Evolutionary conservation across 2,797 vertebrate genomes (phyloP), one percentile per base, ranked within the genome.

Genomic region (Orestias chungarensis): DNA sequence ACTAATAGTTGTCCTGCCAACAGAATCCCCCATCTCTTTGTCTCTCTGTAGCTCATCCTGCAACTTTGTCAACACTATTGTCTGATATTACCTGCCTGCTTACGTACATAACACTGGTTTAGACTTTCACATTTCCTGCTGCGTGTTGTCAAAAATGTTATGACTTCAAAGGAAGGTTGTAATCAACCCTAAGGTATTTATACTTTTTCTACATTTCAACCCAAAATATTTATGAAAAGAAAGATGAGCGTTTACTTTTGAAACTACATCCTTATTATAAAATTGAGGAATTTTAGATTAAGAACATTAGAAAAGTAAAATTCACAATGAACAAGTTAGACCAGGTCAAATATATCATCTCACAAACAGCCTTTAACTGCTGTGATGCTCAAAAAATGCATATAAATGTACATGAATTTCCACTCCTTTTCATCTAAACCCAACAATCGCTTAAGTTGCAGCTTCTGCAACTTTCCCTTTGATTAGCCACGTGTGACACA

Each of bases 401-500:
- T 23, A 33, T n/a, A 27, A 59, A 59, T 69, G 35, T 35, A 25
- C 9, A 25, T 59, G 42, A 35, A 78, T 68, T 47, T 55, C 31
- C 35, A 23, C 73, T 64, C 14, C 46, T 81, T 72, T 42, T 54
- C 57, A 61, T 10, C 47, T 66, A 50, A 8, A 35, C 62, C 71
- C 74, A 85, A 81, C 54, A 70, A 66, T 61, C 43, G 29, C 68
- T 78, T 71, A 74, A 78, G 66, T 71, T 9, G 6, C 54, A 72
- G 29, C 68, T 74, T 83, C 64, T 35, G 62, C n/a, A 52, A 66
- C 43, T 1, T 42, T 71, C 55, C 52, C 70, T 86, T 86, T 86
- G 71, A 86, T 85, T 87, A 33, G 64, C 55, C 29, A 71, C 67
- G 42, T 59, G 71, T 81, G 73, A 72, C 73, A 78, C 66, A 79